phyloP scores from a whole-genome alignment of 2,888 invertebrate species.

The Brachyopa scutellaris region DNA sequence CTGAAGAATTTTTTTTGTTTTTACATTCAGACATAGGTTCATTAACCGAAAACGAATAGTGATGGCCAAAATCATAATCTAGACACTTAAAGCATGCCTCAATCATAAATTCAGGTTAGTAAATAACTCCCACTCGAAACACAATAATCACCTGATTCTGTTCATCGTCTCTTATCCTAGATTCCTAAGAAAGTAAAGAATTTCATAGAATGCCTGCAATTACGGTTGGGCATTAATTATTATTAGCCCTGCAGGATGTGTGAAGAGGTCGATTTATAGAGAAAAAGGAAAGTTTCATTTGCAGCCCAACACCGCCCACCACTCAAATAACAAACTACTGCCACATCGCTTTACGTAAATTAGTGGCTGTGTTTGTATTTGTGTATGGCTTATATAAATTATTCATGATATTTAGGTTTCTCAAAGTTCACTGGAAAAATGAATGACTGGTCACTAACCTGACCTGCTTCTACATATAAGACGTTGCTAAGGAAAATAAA shows the following conservation, averaged over 20 bases:
- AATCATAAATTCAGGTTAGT: too few relatives aligned
- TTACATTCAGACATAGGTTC: too few relatives aligned
- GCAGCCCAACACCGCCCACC: background rate
- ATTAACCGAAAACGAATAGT: too few relatives aligned
- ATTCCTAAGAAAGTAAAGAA: background rate
- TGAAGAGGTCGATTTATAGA: background rate
- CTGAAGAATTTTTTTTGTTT: too few relatives aligned
- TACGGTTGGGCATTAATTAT: background rate
- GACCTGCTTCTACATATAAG: constrained; percentile 3
- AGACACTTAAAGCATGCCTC: too few relatives aligned
- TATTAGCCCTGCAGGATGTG: background rate
- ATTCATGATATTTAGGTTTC: constrained; percentile 20
- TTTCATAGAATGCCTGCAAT: background rate
- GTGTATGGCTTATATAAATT: background rate
- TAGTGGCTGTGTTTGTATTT: background rate
- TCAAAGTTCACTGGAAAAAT: constrained; percentile 23
- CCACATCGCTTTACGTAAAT: background rate
- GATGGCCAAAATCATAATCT: too few relatives aligned
- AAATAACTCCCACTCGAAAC: background rate
- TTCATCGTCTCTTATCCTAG: background rate
- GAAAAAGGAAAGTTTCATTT: too few relatives aligned
- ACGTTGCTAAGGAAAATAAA: background rate
- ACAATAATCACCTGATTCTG: constrained; percentile 6
- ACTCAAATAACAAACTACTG: background rate
- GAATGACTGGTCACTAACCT: constrained; percentile 42